Base-by-base conservation (phyloP, 2,888 invertebrate species). In the Orchesellides sinensis region DNA sequence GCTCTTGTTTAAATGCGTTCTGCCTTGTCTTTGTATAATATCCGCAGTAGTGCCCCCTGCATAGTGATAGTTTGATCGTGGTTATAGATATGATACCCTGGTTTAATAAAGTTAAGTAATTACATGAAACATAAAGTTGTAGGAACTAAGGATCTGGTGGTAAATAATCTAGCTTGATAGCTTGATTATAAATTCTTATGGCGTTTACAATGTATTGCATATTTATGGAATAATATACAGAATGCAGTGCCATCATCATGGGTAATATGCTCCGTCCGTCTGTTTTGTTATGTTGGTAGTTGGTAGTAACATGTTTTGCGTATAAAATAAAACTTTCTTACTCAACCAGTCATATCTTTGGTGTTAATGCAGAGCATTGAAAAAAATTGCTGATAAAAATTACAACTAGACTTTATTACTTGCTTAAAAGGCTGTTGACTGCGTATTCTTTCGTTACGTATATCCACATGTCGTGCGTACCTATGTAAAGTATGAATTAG, bases 51-150 rank as follows among this genome's bases (percentile, higher is more conserved):
- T 81, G 73, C 80, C 73, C 80, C 80, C 80, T 80, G 80, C 80
- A 45, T 66, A 52, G 80, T 66, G 40, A 80, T 56, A 65, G 66
- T 29, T 63, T 73, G 80, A 80, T 80, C 80, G 66, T 80, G 80
- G 52, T 47, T 56, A 2, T 25, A 73, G 80, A 80, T 80, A 80
- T 73, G 66, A 66, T 72, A 66, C 47, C 80, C 73, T 35, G 80
- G 72, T 80, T 73, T 80, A 80, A 80, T 80, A 80, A 80, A 80
- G 80, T 80, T 80, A 73, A 80, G 80, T 73, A 80, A 80, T 80
- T 80, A 80, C 80, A 73, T 68, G 54, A 61, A 69, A 70, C 52
- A 69, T 78, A 61, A 78, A 78, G 69, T 78, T 69, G 49, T 49
- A 49, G 17, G 25, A 25, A 40, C 35, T 35, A 52, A 21, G 19